Percentiles rank a stretch among this genome's conserved stretches.
These are phyloP conservation scores for Helicoverpa armigera DNA, from an alignment of 1,140 invertebrate genomes.

Conservation along the genomic window DNA sequence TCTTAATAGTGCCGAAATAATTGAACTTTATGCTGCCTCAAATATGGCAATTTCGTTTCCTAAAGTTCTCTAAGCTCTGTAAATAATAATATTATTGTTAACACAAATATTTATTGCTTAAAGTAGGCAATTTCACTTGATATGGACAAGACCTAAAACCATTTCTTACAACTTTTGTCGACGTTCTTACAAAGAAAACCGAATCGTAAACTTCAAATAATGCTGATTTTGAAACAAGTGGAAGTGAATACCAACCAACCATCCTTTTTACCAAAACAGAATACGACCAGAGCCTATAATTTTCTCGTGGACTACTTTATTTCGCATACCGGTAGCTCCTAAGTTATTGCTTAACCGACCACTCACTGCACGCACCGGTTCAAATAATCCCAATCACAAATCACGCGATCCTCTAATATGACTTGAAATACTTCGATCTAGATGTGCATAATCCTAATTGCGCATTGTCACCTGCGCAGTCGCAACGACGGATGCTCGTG, in stretches of 20 bases:
- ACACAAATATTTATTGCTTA: too few relatives aligned
- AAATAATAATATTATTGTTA: too few relatives aligned
- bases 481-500: conserved; percentile 62
- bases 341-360: background rate
- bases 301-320: background rate
- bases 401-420: conserved; percentile 38
- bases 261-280: too few relatives aligned
- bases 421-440: conserved; percentile 35
- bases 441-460: conserved; percentile 67
- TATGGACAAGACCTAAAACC: too few relatives aligned
- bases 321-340: background rate
- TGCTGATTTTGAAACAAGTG: too few relatives aligned
- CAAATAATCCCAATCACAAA: conserved; percentile 33
- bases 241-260: too few relatives aligned
- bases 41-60: background rate
- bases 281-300: background rate
- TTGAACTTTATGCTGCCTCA: background rate
- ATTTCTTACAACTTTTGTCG: too few relatives aligned
- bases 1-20: conserved; percentile 39
- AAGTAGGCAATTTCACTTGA: too few relatives aligned
- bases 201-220: too few relatives aligned
- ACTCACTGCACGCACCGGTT: background rate
- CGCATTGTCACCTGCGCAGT: conserved; percentile 64
- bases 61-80: too few relatives aligned
- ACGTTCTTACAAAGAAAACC: too few relatives aligned